Evolutionary conservation across 1,140 invertebrate genomes (phyloP).

Genomic region (Metaphire vulgaris): DNA sequence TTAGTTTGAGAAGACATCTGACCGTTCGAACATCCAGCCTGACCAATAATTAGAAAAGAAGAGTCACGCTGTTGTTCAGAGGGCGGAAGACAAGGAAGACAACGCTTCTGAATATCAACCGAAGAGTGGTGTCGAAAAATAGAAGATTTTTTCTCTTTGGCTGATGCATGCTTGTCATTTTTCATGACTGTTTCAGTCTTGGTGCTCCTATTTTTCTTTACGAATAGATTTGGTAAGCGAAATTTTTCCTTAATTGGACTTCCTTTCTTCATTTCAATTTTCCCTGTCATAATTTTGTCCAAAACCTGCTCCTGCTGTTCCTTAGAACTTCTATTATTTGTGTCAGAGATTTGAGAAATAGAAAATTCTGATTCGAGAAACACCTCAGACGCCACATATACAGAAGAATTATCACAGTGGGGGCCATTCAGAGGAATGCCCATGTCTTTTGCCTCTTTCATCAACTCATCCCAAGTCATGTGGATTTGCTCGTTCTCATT

Average conservation of each 20-base stretch:
- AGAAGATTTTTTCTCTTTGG: neutral
- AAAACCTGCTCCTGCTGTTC: neutral
- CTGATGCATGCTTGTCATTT: neutral
- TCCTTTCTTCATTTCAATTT: constrained; percentile 7
- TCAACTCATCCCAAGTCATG: constrained; percentile 23
- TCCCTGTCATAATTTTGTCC: neutral
- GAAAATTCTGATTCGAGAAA: neutral
- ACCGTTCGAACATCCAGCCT: neutral
- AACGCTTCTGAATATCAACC: neutral
- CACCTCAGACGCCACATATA: neutral
- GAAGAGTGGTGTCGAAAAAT: neutral
- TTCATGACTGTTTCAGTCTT: neutral
- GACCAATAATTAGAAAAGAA: no score
- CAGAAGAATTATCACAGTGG: neutral
- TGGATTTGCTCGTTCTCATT: constrained; percentile 11
- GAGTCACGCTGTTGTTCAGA: no score
- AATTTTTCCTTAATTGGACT: constrained; percentile 20
- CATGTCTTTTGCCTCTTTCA: constrained; percentile 9
- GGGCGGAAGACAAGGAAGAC: neutral
- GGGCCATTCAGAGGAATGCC: constrained; percentile 19
- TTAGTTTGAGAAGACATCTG: neutral
- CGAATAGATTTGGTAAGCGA: constrained; percentile 6
- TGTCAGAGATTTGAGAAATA: neutral
- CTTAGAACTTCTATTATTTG: neutral
- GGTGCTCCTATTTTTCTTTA: neutral